Conservation (phyloP, 1,140 invertebrate genomes). For the Sitobion miscanthi region DNA sequence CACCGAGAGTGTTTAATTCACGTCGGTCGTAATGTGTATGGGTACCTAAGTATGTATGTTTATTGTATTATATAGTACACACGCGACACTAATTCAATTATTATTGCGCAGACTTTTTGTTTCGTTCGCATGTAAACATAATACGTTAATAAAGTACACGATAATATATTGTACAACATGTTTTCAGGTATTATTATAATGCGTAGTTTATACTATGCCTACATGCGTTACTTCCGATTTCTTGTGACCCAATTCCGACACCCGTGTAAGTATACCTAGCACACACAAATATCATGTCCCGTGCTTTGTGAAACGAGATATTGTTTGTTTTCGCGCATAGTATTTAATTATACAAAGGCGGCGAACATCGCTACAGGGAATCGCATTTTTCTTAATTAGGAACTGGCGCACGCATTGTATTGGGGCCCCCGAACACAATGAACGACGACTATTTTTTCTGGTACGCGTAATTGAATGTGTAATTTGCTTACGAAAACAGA, state of each 20-base stretch:
- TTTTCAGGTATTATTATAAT: background rate
- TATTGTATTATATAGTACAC: background rate
- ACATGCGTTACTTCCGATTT: slow-evolving; percentile 1
- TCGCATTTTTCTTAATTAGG: slow-evolving; percentile 23
- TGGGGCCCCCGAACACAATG: background rate
- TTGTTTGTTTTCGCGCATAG: slow-evolving; percentile 33
- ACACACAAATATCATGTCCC: background rate
- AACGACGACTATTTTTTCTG: background rate
- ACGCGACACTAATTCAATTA: background rate
- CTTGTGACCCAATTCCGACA: background rate
- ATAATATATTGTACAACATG: background rate
- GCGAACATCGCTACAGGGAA: slow-evolving; percentile 10
- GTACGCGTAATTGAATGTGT: slow-evolving; percentile 8
- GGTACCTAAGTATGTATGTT: background rate
- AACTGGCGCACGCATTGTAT: slow-evolving; percentile 30
- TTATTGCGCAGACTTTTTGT: background rate
- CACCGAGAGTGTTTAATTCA: background rate
- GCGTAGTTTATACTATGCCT: background rate
- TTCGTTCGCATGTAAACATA: background rate
- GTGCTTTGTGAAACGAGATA: slow-evolving; percentile 30
- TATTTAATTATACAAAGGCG: slow-evolving; percentile 25
- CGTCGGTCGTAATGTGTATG: background rate
- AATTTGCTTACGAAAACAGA: background rate
- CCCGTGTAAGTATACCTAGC: background rate
- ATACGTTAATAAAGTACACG: background rate